phyloP scores from a whole-genome alignment of 1,140 invertebrate genomes.

The Atopsyche davidsoni region DNA sequence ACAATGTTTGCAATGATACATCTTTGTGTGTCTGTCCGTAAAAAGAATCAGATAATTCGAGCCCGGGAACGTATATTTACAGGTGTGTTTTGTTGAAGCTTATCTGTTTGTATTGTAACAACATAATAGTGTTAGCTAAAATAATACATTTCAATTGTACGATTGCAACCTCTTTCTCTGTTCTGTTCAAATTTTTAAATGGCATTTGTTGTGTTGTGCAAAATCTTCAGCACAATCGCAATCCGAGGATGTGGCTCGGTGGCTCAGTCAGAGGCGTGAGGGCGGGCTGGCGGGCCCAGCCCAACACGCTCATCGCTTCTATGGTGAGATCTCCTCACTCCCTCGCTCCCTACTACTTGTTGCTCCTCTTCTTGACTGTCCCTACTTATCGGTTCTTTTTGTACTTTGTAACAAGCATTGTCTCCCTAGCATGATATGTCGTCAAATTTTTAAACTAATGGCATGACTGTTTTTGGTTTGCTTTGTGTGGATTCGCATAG shows the following conservation, averaged over 20 bases:
- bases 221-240: constrained; percentile 33
- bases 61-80: constrained; percentile 74
- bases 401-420: no score
- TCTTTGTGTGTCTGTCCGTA: constrained; percentile 83
- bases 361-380: constrained; percentile 2
- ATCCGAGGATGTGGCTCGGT: constrained; percentile 45
- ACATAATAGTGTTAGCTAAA: constrained; percentile 8
- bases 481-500: no score
- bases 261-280: constrained; percentile 40
- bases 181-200: constrained; percentile 11
- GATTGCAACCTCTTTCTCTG: constrained; percentile 4
- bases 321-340: constrained; percentile 40
- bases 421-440: no score
- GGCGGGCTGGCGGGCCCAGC: constrained; percentile 33
- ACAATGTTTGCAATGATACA: constrained; percentile 95
- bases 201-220: constrained; percentile 7
- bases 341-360: constrained; percentile 1
- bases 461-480: no score
- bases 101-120: constrained; percentile 3
- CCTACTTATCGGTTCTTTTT: constrained; percentile 6
- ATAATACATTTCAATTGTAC: not conserved
- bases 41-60: constrained; percentile 75
- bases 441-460: no score
- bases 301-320: constrained; percentile 46
- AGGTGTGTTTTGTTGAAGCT: constrained; percentile 58